Evolutionary conservation across 2,797 vertebrate species (phyloP), one percentile per base, ranked within the genome.

Genomic region (Rallus crepitans): DNA sequence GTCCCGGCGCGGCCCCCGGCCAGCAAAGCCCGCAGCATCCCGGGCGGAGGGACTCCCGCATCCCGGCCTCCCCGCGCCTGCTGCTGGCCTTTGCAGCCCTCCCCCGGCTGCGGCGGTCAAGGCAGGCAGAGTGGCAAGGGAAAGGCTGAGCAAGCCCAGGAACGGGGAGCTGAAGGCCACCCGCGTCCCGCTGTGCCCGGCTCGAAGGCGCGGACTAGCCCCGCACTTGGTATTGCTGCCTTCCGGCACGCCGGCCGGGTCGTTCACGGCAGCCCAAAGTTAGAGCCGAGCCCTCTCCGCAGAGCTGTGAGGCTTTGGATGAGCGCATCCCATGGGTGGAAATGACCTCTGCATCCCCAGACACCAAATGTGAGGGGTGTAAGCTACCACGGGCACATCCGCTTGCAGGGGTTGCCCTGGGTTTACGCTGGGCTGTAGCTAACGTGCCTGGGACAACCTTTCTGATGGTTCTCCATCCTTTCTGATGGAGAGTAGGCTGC

Each of bases 271-370:
- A 15, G 33, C 24, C 45, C 25, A 7, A 30, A 31, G 40, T 0
- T 35, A 59, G 59, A 18, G n/a, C 27, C 3, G 56, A 87, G 37
- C 11, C 6, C 27, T 30, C 53, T 23, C 16, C 21, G n/a, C 21
- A 24, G 17, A 12, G 33, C 4, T 30, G 15, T 0, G 20, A 31
- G 59, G 48, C 40, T 42, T 50, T 14, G 35, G 25, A 39, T 18
- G 31, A 56, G 53, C 2, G 1, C 3, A 6, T 57, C 71, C 65
- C 10, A 0, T 2, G 15, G 27, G 37, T 15, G 7, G 25, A 31
- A 31, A 11, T 12, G 52, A 39, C n/a, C 57, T 18, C 21, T 11
- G 1, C 20, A 2, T 17, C 33, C 42, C 28, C 24, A 18, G n/a
- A 5, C 1, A 7, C 24, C 79, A 35, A 83, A 39, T 11, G 6